Evolutionary conservation across 2,797 vertebrate genomes (phyloP), one percentile per base, ranked within the genome.

Genomic region (Pagetopsis macropterus): DNA sequence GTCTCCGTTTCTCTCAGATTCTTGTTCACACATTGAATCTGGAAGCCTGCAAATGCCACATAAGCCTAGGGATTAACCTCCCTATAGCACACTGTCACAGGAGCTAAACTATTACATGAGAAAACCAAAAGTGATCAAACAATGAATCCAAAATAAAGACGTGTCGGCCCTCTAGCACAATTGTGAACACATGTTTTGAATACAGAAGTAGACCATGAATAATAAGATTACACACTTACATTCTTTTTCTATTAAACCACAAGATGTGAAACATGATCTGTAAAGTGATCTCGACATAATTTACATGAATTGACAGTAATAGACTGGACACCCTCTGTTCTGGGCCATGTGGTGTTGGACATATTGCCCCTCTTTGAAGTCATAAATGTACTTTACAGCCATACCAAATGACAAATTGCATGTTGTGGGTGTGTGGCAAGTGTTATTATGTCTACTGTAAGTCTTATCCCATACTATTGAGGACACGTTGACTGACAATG

Each of bases 1-100:
- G 15, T 51, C 27, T 54, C 16, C 0, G 3, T 57, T 46, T 68
- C 44, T 48, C 31, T 72, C 12, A 23, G 15, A 62, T 43, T 73
- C 58, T 58, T 70, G 41, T 56, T 76, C 23, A 70, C 23, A 70
- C 33, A 57, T 33, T 76, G 62, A 78, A 63, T 62, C 31, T 74
- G 8, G 80, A 81, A 81, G 65, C 68, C 65, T 50, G 46, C 65
- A 75, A 84, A 83, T 76, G 31, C 70, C 50, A 78, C 51, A 70
- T 80, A 78, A 85, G 9, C 66, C 73, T 9, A 37, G 55, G 60
- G 83, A 83, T 83, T 83, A 85, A 70, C 75, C 65, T 72, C 15
- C 37, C 49, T 68, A 31, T 41, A n/a, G 48, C 14, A 23, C 23
- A 40, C 46, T 45, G 52, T 71, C 69, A 57, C 37, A 75, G 27